A percentile compares a stretch with the other conserved stretches of the same genome.
phyloP scores from a whole-genome alignment of 2,797 vertebrate genomes.

The Microctenopoma lineatum region DNA sequence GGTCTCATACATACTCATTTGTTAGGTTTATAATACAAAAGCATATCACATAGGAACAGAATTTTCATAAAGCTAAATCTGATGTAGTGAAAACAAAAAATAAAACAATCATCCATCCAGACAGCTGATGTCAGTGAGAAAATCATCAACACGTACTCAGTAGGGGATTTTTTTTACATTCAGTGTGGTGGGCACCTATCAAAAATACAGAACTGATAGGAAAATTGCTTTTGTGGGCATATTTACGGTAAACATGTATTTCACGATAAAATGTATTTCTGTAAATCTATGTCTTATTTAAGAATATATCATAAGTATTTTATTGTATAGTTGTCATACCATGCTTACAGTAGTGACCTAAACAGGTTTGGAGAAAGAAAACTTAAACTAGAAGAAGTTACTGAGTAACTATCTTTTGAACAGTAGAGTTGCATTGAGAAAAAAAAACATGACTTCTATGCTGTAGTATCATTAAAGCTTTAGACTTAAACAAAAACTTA shows the following conservation, averaged over 20 bases:
- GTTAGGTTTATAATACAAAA: constrained; percentile 25
- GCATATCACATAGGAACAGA: constrained; percentile 9
- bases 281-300: constrained; percentile 54
- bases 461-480: constrained; percentile 18
- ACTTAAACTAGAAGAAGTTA: constrained; percentile 43
- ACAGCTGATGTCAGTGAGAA: constrained; percentile 20
- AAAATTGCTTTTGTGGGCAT: constrained; percentile 20
- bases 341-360: constrained; percentile 20
- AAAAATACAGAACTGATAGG: constrained; percentile 48
- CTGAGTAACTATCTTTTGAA: constrained; percentile 37
- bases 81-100: constrained; percentile 10
- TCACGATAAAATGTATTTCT: constrained; percentile 25
- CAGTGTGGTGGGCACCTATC: constrained; percentile 67
- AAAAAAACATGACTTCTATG: constrained; percentile 25
- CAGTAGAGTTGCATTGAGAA: constrained; percentile 11
- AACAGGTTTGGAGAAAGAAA: constrained; percentile 45
- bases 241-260: constrained; percentile 42
- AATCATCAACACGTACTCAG: constrained; percentile 31
- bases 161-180: constrained; percentile 66
- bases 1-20: constrained; percentile 39
- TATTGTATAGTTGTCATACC: constrained; percentile 22
- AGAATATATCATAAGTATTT: constrained; percentile 38
- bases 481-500: constrained; percentile 8
- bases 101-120: constrained; percentile 14
- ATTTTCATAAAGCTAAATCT: neutral